These are phyloP conservation scores for Drosophila triauraria DNA, from an alignment of 1,140 invertebrate species.

Conservation along the genomic window DNA sequence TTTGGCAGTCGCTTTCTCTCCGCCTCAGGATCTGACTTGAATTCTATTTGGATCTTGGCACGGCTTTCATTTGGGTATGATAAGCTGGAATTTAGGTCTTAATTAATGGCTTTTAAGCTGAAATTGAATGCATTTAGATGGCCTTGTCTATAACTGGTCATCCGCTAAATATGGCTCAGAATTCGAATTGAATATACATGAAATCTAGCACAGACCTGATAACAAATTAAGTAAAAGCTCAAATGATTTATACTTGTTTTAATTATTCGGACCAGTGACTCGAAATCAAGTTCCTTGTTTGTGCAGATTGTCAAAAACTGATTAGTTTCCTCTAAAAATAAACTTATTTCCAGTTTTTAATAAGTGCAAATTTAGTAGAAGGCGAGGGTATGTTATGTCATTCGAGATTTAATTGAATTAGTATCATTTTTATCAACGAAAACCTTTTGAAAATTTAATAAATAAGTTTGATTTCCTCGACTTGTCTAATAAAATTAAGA, in stretches of 20 bases:
- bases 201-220: constrained; percentile 7
- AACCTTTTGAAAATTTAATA: too few relatives aligned
- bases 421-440: neutral
- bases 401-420: neutral
- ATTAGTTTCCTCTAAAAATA: constrained; percentile 5
- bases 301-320: neutral
- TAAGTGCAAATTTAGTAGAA: neutral
- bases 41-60: constrained; percentile 22
- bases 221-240: neutral
- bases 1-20: constrained; percentile 30
- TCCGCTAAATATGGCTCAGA: neutral
- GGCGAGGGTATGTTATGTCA: neutral
- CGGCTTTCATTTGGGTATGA: neutral
- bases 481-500: neutral
- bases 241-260: constrained; percentile 9
- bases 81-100: neutral
- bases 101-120: neutral
- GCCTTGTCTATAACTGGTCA: neutral
- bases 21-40: constrained; percentile 1
- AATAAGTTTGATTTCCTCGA: neutral
- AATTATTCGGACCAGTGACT: constrained; percentile 17
- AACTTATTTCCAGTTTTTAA: constrained; percentile 1
- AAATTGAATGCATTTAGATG: neutral
- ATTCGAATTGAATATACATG: neutral
- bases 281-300: constrained; percentile 3